Evolutionary conservation across 2,888 invertebrate species (phyloP), one percentile per base, ranked within the genome.

Genomic region (Helleia helle): DNA sequence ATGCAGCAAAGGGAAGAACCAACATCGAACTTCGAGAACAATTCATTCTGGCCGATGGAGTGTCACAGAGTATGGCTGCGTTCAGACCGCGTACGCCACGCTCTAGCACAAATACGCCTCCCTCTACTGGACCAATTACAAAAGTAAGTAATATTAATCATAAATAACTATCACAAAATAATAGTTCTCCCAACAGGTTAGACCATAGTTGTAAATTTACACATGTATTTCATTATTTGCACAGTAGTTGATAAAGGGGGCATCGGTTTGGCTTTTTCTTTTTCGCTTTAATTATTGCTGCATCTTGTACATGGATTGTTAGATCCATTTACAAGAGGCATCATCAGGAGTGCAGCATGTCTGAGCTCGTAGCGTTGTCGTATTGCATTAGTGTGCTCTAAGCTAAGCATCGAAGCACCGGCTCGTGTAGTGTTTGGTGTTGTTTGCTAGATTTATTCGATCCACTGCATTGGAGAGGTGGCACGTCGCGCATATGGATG

Each of bases 21-120:
- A 99, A 99, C 91, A 95, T 98, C 88, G 98, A 99, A 89, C 92
- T 99, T 74, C 92, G 99, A 74, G 99, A 99, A 87, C 96, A 97
- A 88, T 99, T 99, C 89, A 96, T 97, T 83, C 89, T 99, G 88
- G 97, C 99, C 65, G 95, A 97, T 79, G 98, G 99, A 74, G 97
- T 97, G 59, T 95, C 96, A 75, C 99, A 99, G 89, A 95, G 95
- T 75, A 98, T 99, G 97, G 93, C 97, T 69, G 95, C 96, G 68
- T 99, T 99, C 91, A 94, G 94, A 87, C 92, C 97, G 73, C 96
- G 96, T 87, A 93, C 94, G 74, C 92, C 93, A 73, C 91, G 93
- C 73, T 91, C 92, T 74, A 93, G 92, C 67, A 88, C 88, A 79
- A 85, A 88, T 63, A 88, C 88, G 59, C 89, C 90, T 68, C 88